phyloP scores from a whole-genome alignment of 1,140 invertebrate genomes.

The Camponotus vicinus region DNA sequence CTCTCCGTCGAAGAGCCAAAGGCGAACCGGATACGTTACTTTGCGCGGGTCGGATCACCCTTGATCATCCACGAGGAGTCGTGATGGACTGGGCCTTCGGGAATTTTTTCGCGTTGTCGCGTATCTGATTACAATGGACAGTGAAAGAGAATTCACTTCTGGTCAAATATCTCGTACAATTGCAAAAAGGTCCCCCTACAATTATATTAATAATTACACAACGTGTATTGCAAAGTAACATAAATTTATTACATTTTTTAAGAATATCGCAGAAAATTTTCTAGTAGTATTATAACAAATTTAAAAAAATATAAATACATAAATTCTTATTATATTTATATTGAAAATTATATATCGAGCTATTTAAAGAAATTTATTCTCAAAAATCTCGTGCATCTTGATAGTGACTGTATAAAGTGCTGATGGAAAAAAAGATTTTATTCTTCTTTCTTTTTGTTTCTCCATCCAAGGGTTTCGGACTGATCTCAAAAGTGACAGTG shows the following conservation, averaged over 20 bases:
- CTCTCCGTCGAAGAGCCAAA: slow-evolving; percentile 57
- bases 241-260: background rate
- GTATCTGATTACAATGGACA: slow-evolving; percentile 57
- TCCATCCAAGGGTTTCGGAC: background rate
- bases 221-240: background rate
- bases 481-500: slow-evolving; percentile 63
- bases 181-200: background rate
- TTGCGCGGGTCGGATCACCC: slow-evolving; percentile 56
- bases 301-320: background rate
- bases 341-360: background rate
- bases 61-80: slow-evolving; percentile 45
- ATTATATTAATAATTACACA: slow-evolving; percentile 1
- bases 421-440: slow-evolving; percentile 38
- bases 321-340: background rate
- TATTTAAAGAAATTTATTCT: slow-evolving; percentile 3
- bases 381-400: slow-evolving; percentile 17
- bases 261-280: background rate
- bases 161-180: slow-evolving; percentile 17
- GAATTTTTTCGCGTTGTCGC: slow-evolving; percentile 56
- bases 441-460: slow-evolving; percentile 31
- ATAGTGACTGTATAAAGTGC: slow-evolving; percentile 33
- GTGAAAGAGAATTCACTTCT: slow-evolving; percentile 31
- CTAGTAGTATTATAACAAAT: background rate
- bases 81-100: slow-evolving; percentile 55
- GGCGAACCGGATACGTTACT: slow-evolving; percentile 72